Evolutionary conservation across 2,888 invertebrate species (phyloP), one percentile per base, ranked within the genome.

Genomic region (Drosophila subsilvestris): DNA sequence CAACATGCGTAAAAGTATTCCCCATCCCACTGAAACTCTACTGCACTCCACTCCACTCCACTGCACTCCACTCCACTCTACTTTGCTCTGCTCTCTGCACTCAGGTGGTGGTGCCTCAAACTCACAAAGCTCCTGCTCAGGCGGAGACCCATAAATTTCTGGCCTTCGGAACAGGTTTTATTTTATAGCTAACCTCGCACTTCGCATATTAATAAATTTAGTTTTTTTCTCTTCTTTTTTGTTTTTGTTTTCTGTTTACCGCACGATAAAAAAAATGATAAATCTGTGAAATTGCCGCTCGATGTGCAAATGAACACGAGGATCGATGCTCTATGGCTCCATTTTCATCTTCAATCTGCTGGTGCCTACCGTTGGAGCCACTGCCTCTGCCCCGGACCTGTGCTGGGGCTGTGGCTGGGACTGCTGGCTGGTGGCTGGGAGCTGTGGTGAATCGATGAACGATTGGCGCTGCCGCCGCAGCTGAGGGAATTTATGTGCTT

Each of bases 271-370:
- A 76, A 73, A 43, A 51, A 84, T 80, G 74, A 85, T 87, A 87
- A 87, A 79, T 85, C 86, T 78, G 66, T 56, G 66, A 83, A 86
- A 78, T 71, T 63, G 68, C 63, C 69, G 42, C 50, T 62, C 68
- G 55, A 60, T 71, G 78, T 76, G 87, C 87, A 87, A 81, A 87
- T 85, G 82, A 83, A 81, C 75, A 53, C 63, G 59, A 53, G 42
- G 70, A 76, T 71, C 70, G 70, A 62, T 49, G 55, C 63, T 67
- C 70, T 56, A 47, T 66, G 63, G 66, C 55, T 73, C 53, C 71
- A 73, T 51, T 60, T 65, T 69, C 78, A 68, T 22, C 48, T 37
- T 22, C 27, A 27, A 32, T 14, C 55, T 44, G 27, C n/a, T 20
- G n/a, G 8, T 14, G 44, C 27, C 27, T 17, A n/a, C 55, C 25